These are phyloP conservation scores for Carcinoscorpius rotundicauda DNA, from an alignment of 1,140 invertebrate species.

Conservation along the genomic window DNA sequence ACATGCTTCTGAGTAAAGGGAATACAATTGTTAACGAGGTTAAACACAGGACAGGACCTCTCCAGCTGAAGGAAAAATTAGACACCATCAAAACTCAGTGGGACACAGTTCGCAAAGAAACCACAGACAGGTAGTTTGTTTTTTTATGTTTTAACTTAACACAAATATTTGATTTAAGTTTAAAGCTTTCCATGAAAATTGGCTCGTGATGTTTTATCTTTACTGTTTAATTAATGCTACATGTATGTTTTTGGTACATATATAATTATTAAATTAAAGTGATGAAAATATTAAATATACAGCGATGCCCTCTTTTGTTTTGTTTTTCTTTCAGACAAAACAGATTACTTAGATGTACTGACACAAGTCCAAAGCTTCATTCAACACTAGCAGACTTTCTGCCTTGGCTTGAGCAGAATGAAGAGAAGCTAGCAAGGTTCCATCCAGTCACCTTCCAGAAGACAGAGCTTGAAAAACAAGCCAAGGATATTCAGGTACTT, in stretches of 20 bases:
- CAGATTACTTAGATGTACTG: constrained; percentile 71
- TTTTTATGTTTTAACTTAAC: no score
- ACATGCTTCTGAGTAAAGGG: constrained; percentile 87
- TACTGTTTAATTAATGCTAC: no score
- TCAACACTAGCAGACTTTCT: constrained; percentile 68
- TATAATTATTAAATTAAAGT: no score
- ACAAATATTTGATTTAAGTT: no score
- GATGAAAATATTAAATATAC: no score
- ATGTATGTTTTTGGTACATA: no score
- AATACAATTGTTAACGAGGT: constrained; percentile 53
- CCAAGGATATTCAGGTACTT: constrained; percentile 66
- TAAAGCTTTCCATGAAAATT: no score
- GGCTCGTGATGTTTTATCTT: no score
- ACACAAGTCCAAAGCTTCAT: constrained; percentile 84
- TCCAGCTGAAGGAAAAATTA: constrained; percentile 49
- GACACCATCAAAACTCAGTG: constrained; percentile 77
- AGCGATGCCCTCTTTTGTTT: no score
- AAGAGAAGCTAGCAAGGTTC: constrained; percentile 68
- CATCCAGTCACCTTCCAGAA: constrained; percentile 66
- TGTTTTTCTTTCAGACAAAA: constrained; percentile 45
- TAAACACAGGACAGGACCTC: constrained; percentile 35
- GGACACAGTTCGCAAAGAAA: constrained; percentile 77
- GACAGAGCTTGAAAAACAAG: constrained; percentile 72
- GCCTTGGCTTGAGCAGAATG: constrained; percentile 74
- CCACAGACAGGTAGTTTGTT: constrained; percentile 43